Evolutionary conservation across 2,888 invertebrate genomes (phyloP).

Genomic region (Allolobophora icterica): DNA sequence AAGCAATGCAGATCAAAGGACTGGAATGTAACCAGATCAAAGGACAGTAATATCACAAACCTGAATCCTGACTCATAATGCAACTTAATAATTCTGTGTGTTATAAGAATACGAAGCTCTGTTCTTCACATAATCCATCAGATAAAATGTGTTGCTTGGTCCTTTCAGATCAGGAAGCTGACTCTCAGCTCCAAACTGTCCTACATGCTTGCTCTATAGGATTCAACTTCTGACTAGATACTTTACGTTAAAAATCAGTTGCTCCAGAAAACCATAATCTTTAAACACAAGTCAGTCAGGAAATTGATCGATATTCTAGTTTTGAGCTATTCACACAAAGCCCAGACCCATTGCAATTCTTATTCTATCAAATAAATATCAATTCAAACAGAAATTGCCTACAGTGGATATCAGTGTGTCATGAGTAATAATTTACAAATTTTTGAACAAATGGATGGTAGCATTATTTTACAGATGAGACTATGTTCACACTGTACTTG

Average conservation of each 20-base stretch:
- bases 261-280: not conserved
- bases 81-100: not conserved
- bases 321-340: conserved; percentile 17
- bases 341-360: not conserved
- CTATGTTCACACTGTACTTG: not conserved
- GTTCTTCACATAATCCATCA: not conserved
- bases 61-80: not conserved
- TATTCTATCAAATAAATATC: not conserved
- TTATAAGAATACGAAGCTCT: not conserved
- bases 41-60: too few relatives aligned
- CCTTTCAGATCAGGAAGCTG: not conserved
- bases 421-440: not conserved
- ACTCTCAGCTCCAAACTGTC: not conserved
- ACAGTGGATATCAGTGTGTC: not conserved
- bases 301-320: not conserved
- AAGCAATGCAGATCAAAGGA: not conserved
- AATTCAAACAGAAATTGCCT: not conserved
- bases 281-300: conserved; percentile 5
- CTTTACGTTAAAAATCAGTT: not conserved
- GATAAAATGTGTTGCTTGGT: not conserved
- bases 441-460: not conserved
- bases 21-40: not conserved
- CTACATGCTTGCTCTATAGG: not conserved
- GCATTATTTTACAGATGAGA: not conserved
- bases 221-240: not conserved